Base-by-base conservation (phyloP, 1,140 invertebrate species). In the Hirudo medicinalis region DNA sequence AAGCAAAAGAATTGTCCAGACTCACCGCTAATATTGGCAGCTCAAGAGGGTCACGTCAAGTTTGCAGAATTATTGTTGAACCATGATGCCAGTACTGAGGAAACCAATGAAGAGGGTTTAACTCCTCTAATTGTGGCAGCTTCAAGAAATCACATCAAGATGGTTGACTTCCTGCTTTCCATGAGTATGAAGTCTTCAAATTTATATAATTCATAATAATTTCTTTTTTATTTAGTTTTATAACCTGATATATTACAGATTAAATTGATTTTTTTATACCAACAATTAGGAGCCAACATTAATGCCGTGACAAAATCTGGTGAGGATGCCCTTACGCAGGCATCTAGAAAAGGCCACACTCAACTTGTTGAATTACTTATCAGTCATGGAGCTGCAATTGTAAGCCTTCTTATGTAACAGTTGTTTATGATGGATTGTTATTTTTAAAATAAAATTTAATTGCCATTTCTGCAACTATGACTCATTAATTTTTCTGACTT, bases 1-100 rank as follows among this genome's bases (percentile, higher is more conserved):
- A 97, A 98, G 94, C 93, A 94, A 60, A 95, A 92, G 54, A 95
- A 99, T 80, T 97, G 94, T 82, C 99, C 98, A 84, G 96, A 99
- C 83, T 97, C 94, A 22, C 96, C 96, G 32, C 85, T 99, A 73
- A 99, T 95, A 3, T 83, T 99, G 72, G 95, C 95, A 70, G 94
- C 96, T 17, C 98, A 95, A 83, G 95, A 96, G 72, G 96, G 96
- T 36, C 96, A 99, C 82, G 92, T 96, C 49, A 94, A 98, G 80
- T 83, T 99, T 72, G 96, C 95, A 0, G 89, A 78, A 57, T 84
- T 99, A 70, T 83, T 99, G 49, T 89, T 99, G 72, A 94, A 97
- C 79, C 85, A 94, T 72, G 95, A 94, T 73, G 96, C 96, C 25
- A 96, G 98, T 81, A 94, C 99, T 75, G 96, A 99, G 83, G 96